phyloP scores from a whole-genome alignment of 2,888 invertebrate genomes.

The Euzetes globulus region DNA sequence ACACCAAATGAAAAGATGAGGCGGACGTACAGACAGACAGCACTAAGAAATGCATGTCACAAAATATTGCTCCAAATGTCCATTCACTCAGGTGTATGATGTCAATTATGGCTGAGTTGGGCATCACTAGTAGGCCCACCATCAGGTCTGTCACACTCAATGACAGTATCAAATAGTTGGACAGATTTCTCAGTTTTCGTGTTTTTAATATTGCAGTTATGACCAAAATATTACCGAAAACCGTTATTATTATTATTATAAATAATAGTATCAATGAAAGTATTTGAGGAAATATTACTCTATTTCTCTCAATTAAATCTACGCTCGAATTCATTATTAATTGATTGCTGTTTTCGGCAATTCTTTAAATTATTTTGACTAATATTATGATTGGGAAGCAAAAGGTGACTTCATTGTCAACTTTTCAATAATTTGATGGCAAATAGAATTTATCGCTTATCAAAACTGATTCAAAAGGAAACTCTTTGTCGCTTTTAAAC shows the following conservation, averaged over 20 bases:
- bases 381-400: no score
- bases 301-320: not conserved
- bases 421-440: no score
- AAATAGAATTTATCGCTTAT: no score
- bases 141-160: not conserved
- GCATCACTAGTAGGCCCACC: not conserved
- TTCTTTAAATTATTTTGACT: no score
- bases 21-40: not conserved
- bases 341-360: no score
- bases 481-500: no score
- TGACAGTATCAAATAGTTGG: constrained; percentile 3
- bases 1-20: not conserved
- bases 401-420: no score
- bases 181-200: not conserved
- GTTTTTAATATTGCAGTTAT: constrained; percentile 12
- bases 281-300: not conserved
- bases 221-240: constrained; percentile 19
- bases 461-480: no score
- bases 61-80: not conserved
- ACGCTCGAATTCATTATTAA: not conserved
- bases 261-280: not conserved
- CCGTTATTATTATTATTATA: not conserved
- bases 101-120: not conserved
- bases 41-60: not conserved
- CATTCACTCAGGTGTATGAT: not conserved